Evolutionary conservation across 2,113 vertebrate species (phyloP).

Genomic region (Micromys minutus): DNA sequence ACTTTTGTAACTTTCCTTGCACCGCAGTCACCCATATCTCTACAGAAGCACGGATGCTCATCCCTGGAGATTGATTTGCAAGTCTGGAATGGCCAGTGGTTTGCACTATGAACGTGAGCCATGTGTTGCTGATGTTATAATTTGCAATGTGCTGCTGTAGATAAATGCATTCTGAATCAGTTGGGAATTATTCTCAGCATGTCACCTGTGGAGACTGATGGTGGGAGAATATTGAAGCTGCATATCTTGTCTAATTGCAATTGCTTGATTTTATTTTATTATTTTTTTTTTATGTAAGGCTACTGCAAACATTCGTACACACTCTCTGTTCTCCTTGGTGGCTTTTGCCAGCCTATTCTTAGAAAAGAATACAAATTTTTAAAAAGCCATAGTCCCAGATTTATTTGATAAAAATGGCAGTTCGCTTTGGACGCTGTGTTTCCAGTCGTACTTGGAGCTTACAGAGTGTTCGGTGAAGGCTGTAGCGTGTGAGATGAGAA

Average conservation of each 20-base stretch:
- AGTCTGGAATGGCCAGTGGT: not conserved
- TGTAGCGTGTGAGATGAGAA: conserved; percentile 29
- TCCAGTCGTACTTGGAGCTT: not conserved
- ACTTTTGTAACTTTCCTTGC: not conserved
- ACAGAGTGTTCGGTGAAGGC: not conserved
- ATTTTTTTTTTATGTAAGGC: too few relatives aligned
- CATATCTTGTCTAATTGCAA: not conserved
- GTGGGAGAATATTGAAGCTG: not conserved
- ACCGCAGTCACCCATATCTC: not conserved
- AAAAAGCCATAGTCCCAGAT: not conserved
- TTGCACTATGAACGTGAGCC: not conserved
- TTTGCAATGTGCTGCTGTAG: not conserved
- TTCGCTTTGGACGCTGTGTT: conserved; percentile 36
- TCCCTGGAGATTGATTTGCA: not conserved
- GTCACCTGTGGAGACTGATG: not conserved
- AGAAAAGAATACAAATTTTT: not conserved
- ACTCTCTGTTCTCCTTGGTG: not conserved
- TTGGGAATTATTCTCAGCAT: not conserved
- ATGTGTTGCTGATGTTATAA: not conserved
- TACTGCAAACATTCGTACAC: accelerated
- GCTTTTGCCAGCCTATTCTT: not conserved
- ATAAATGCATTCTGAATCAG: not conserved
- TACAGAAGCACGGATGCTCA: not conserved
- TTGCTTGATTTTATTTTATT: not conserved
- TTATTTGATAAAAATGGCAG: conserved; percentile 32